Percentiles rank a stretch among this genome's conserved stretches.
Conservation (phyloP, 2,113 vertebrate species). For the Crotalus tigris region DNA sequence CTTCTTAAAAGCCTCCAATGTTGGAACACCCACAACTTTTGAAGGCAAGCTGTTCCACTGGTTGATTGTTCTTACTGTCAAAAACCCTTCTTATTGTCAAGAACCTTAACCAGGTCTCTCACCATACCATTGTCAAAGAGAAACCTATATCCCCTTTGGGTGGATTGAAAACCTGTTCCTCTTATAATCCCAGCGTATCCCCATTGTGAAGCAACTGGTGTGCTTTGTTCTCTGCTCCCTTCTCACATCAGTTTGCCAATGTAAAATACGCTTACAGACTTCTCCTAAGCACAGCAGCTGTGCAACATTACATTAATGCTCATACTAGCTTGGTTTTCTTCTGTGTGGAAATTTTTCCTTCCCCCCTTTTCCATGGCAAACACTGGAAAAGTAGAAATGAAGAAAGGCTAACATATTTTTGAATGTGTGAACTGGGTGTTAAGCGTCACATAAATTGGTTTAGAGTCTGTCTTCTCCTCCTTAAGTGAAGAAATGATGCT, state of each 20-base stretch:
- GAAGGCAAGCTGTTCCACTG: no score
- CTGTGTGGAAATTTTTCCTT: neutral
- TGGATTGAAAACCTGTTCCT: neutral
- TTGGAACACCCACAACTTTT: no score
- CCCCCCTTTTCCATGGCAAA: neutral
- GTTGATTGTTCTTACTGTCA: no score
- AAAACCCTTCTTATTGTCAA: no score
- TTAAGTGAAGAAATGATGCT: neutral
- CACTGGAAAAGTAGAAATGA: neutral
- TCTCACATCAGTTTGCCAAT: neutral
- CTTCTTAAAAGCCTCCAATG: no score
- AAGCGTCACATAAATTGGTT: neutral
- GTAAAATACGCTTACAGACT: neutral
- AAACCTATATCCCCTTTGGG: neutral
- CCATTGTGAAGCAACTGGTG: neutral
- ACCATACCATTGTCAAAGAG: no score
- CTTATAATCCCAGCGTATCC: neutral
- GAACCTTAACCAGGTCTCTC: neutral
- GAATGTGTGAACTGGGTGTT: neutral
- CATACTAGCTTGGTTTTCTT: neutral
- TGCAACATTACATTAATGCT: neutral
- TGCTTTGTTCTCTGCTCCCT: neutral
- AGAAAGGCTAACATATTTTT: neutral
- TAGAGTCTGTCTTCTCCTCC: neutral
- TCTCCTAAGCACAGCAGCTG: neutral